phyloP scores from a whole-genome alignment of 2,888 invertebrate genomes.

The Aphodius granarius region DNA sequence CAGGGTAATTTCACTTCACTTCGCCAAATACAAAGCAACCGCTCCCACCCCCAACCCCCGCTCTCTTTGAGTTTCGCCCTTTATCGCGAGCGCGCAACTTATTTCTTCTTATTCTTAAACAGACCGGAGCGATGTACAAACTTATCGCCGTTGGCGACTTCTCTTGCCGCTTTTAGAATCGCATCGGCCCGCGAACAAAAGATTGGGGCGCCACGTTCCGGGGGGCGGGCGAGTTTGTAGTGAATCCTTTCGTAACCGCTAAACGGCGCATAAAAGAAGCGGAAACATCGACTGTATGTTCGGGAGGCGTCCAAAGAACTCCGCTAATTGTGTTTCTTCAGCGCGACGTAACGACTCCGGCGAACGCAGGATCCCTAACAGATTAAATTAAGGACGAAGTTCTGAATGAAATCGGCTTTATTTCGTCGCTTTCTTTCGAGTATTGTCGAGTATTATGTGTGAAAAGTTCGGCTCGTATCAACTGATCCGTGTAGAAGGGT shows the following conservation, averaged over 20 bases:
- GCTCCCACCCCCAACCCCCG: too few relatives aligned
- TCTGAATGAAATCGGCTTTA: background rate
- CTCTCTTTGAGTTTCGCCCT: background rate
- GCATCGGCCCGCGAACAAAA: background rate
- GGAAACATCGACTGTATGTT: background rate
- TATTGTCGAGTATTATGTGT: background rate
- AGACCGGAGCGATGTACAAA: background rate
- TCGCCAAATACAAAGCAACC: background rate
- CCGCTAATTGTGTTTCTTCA: slow-evolving; percentile 9
- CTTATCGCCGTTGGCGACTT: background rate
- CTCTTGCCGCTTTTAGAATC: background rate
- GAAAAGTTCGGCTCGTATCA: background rate
- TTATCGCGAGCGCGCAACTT: background rate
- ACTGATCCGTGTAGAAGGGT: background rate
- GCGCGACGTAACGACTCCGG: too few relatives aligned
- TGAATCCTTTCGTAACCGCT: background rate
- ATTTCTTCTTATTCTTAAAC: background rate
- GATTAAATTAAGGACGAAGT: too few relatives aligned
- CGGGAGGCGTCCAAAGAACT: background rate
- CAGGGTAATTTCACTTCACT: background rate
- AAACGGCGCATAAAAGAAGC: background rate
- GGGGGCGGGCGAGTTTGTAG: background rate
- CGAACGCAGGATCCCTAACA: too few relatives aligned
- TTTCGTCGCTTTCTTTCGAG: background rate
- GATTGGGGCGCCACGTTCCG: background rate